These are phyloP conservation scores for Apostichopus californicus DNA, from an alignment of 35 echinoderm and acorn worm genomes.

Conservation along the genomic window DNA sequence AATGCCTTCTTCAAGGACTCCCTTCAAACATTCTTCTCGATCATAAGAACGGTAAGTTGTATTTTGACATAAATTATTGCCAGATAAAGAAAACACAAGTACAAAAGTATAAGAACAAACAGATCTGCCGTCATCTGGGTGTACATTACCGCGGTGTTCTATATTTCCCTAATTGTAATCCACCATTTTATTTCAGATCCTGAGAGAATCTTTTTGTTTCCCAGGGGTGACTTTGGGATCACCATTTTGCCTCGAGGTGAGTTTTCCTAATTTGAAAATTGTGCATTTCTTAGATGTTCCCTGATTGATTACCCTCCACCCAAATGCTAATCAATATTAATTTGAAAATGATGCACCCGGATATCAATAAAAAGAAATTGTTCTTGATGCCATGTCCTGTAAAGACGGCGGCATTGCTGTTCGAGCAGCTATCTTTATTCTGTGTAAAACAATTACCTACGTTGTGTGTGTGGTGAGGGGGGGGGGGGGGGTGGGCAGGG, in stretches of 20 bases:
- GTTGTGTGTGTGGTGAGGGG: no score
- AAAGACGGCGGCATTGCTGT: no score
- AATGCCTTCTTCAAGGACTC: background rate
- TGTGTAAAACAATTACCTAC: no score
- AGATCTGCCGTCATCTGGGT: background rate
- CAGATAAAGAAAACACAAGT: background rate
- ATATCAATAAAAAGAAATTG: no score
- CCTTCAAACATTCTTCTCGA: background rate
- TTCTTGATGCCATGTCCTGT: no score
- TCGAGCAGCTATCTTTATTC: no score
- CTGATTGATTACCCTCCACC: no score
- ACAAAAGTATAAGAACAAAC: background rate
- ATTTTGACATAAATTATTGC: background rate
- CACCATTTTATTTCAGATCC: background rate
- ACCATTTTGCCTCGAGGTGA: background rate
- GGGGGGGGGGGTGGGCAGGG: no score
- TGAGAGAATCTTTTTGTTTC: background rate
- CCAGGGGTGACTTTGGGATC: background rate
- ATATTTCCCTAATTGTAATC: background rate
- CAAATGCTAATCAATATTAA: no score
- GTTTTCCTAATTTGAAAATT: background rate
- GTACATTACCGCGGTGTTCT: background rate
- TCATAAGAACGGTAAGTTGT: background rate
- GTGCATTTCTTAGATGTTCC: no score
- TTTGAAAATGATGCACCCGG: no score